Evolutionary conservation across 1,140 invertebrate species (phyloP), one percentile per base, ranked within the genome.

Genomic region (Ceratosolen fusciceps): DNA sequence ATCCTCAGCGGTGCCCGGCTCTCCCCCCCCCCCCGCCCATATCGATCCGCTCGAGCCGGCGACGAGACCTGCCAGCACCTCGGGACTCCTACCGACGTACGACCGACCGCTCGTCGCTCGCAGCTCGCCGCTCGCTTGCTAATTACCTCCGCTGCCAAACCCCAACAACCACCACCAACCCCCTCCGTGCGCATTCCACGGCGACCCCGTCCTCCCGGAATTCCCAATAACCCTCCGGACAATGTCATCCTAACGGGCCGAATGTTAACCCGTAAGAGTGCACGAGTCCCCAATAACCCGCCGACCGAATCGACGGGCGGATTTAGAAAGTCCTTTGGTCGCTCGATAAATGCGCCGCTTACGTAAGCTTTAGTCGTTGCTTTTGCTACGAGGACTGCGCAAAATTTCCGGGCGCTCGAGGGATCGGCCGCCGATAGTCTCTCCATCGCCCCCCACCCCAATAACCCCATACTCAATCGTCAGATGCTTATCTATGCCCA

Each of bases 301-400:
- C 74, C 82, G 76, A 80, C 82, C 83, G n/a, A 83, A 84, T 83
- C 82, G 79, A 80, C 72, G 74, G 79, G 82, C 79, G 83, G 84
- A 82, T 84, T 84, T 85, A 85, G 84, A 85, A 85, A 85, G 84
- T 84, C 43, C 56, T 65, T 79, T 62, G 72, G 67, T 52, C 77
- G 72, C 74, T 80, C 83, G 83, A 83, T 83, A 83, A 83, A 81
- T 84, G 78, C 75, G 71, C 75, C 75, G 71, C 75, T 81, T 83
- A 81, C 82, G 82, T 81, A 83, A 81, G 62, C 67, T 49, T 60
- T 8, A 65, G 31, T 31, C 21, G 16, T 19, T 9, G 34, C n/a
- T n/a, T n/a, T n/a, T n/a, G 24, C 19, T 12, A 12, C 19, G 12
- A 56, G 19, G 29, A 58, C 31, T 58, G 56, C 60, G 12, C 34